Evolutionary conservation across 2,888 invertebrate species (phyloP), one percentile per base, ranked within the genome.

Genomic region (Ganaspis brasiliensis): DNA sequence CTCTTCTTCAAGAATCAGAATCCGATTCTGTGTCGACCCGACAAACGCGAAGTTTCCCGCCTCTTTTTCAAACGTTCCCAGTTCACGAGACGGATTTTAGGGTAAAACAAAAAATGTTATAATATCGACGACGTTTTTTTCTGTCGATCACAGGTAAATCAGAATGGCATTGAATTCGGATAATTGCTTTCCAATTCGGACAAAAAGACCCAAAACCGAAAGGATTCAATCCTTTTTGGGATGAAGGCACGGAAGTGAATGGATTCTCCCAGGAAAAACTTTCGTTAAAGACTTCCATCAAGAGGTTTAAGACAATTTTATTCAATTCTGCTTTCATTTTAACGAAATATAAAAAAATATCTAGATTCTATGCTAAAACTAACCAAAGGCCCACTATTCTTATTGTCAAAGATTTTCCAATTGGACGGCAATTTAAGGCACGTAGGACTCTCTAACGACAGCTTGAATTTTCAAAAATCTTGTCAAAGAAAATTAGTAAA

Each of bases 341-440:
- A 40, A n/a, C n/a, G n/a, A n/a, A n/a, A n/a, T n/a, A n/a, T n/a
- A n/a, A 21, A 63, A 37, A 67, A 67, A 67, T 67, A 67, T 24
- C 24, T 14, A 45, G 45, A 67, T 3, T 67, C 21, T 45, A n/a
- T 26, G 6, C 45, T 40, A 45, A 21, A 45, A 67, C 37, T 9
- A 45, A 40, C 9, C 21, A 21, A 67, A 49, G 45, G 45, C 45
- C 45, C 10, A 49, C 79, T 63, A 79, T 61, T 73, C 49, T 84
- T 84, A 84, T 84, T 83, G 85, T 86, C 87, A 84, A 84, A 74
- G 79, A 80, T 79, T 76, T 73, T 77, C 80, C 79, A 72, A 78
- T 71, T 87, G 88, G 88, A 88, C 88, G 88, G 88, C 79, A 84
- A 79, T 85, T 84, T 87, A 88, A 88, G 88, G 88, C 88, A 88